Conservation (phyloP, 2,113 vertebrate species). For the Monarcha castaneiventris region DNA sequence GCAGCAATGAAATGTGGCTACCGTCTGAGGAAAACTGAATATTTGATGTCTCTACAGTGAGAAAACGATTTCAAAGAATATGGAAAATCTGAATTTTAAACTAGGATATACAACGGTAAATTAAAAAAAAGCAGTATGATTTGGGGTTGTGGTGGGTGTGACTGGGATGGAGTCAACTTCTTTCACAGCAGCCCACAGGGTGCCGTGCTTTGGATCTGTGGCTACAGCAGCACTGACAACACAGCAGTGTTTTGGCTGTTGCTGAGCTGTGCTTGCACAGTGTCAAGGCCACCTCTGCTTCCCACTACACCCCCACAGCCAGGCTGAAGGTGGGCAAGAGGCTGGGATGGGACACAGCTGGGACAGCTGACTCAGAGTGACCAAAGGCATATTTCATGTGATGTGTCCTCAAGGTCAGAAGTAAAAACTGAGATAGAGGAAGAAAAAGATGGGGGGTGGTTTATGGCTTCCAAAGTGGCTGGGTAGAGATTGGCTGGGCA, state of each 20-base stretch:
- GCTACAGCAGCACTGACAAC: background rate
- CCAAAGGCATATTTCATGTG: background rate
- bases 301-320: background rate
- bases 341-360: background rate
- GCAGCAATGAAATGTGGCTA: background rate
- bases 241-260: background rate
- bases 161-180: background rate
- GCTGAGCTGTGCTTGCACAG: background rate
- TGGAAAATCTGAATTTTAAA: background rate
- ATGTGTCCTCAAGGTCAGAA: background rate
- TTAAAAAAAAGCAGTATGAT: background rate
- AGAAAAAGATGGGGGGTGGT: fast-evolving
- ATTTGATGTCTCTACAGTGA: fast-evolving
- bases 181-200: background rate
- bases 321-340: background rate
- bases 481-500: background rate
- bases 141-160: background rate
- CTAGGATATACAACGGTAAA: background rate
- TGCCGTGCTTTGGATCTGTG: background rate
- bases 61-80: background rate
- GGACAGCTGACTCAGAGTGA: background rate
- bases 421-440: background rate
- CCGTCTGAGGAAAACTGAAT: background rate
- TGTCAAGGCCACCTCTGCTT: background rate
- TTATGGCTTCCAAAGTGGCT: background rate